Base-by-base conservation (phyloP, 2,888 invertebrate genomes). In the Drosophila formosana region DNA sequence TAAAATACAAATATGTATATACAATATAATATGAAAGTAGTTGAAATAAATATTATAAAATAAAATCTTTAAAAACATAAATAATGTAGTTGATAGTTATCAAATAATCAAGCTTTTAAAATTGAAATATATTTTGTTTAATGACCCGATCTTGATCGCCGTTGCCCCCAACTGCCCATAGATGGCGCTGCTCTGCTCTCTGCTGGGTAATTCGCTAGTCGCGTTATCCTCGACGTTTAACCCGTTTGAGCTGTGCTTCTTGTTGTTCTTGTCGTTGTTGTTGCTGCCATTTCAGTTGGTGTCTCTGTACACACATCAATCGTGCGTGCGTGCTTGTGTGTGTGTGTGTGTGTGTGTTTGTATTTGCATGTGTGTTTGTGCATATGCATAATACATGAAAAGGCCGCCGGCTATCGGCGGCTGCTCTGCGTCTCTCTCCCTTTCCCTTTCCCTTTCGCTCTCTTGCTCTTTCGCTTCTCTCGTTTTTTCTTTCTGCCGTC, bases 381-480 rank as follows among this genome's bases (percentile, higher is more conserved):
- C 63, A 61, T 57, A 78, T 83, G 83, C 88, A 87, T 84, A 79
- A 83, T 79, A 69, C 76, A 83, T 83, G 72, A 64, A 72, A 65
- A 65, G 65, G 68, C 80, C 69, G 75, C 64, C 69, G 65, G 66
- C 66, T 49, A 71, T 64, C 63, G 63, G 43, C 56, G 53, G 57
- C 78, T 47, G 63, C 73, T 60, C 43, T 64, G 30, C 69, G 53
- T 61, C 68, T 53, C 62, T 66, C 65, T 49, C 18, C 18, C 18
- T 18, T 37, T 47, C 55, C 37, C 37, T n/a, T 34, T 28, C 28
- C 7, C 18, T 37, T 41, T 51, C n/a, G 9, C 50, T n/a, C 18
- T n/a, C 13, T 18, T 13, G 13, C 13, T 51, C 53, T 18, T 30
- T 18, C 18, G 39, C 13, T 5, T 7, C 11, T 41, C 39, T 41